A percentile compares a stretch with the other conserved stretches of the same genome.
Conservation (phyloP, 2,797 vertebrate species). For the Rhynchotus rufescens region DNA sequence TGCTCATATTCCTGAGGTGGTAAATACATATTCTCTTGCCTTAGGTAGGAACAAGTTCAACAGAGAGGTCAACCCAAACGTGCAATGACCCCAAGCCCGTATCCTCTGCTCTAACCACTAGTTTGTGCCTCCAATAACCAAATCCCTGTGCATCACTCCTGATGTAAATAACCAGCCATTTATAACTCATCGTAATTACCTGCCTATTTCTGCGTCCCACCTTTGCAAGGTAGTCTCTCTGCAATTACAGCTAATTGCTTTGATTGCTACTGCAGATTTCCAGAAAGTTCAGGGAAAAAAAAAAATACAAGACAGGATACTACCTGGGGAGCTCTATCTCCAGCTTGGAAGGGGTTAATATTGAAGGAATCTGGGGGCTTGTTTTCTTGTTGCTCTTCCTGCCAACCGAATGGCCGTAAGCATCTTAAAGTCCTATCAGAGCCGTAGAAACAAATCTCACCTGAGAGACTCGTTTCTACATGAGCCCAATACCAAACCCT, state of each 20-base stretch:
- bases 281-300: constrained; percentile 29
- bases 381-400: not conserved
- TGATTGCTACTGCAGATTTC: constrained; percentile 71
- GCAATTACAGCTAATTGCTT: constrained; percentile 75
- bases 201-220: constrained; percentile 68
- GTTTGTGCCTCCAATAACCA: not conserved
- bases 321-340: not conserved
- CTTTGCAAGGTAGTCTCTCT: constrained; percentile 68
- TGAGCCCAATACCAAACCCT: not conserved
- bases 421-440: not conserved
- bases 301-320: not conserved
- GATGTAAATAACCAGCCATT: constrained; percentile 69
- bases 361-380: not conserved
- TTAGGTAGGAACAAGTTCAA: not conserved
- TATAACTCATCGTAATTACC: constrained; percentile 71
- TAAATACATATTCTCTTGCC: rapidly evolving
- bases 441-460: not conserved
- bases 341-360: constrained; percentile 13
- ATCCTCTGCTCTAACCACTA: not conserved
- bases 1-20: rapidly evolving
- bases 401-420: not conserved
- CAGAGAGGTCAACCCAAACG: not conserved
- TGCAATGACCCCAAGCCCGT: not conserved
- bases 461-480: not conserved
- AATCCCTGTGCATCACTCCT: constrained; percentile 41